These are phyloP conservation scores for Tenrec ecaudatus DNA, from an alignment of 2,113 vertebrate genomes.

Conservation along the genomic window DNA sequence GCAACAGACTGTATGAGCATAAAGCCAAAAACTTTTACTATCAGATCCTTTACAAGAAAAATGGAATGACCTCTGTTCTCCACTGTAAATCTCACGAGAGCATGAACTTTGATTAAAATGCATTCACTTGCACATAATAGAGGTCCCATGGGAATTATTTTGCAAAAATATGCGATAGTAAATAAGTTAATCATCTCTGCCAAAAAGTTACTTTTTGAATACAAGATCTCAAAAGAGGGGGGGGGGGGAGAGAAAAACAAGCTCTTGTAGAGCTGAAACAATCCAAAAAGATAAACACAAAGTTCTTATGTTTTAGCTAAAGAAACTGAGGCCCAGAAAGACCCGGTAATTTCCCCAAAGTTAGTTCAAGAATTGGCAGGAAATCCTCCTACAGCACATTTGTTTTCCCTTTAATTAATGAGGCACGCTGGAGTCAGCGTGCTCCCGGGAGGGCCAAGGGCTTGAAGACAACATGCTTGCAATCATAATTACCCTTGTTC, in stretches of 20 bases:
- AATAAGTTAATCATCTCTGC: conserved; percentile 11
- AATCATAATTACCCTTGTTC: conserved; percentile 53
- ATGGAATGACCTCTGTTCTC: background rate
- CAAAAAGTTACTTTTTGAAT: background rate
- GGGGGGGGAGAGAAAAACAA: too few relatives aligned
- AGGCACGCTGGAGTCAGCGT: conserved; percentile 33
- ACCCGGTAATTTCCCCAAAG: background rate
- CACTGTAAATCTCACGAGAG: background rate
- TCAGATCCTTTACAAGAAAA: background rate
- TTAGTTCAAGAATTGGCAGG: background rate
- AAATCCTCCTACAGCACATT: background rate
- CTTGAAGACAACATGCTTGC: conserved; percentile 27
- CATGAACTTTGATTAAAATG: background rate
- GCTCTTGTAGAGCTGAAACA: background rate
- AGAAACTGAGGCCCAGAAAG: conserved; percentile 15
- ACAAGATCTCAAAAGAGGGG: background rate
- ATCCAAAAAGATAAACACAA: conserved; percentile 2
- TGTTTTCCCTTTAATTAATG: conserved; percentile 56
- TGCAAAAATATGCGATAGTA: background rate
- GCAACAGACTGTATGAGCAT: background rate
- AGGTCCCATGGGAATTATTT: background rate
- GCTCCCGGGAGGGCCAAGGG: conserved; percentile 10
- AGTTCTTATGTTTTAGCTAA: background rate
- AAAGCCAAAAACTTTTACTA: conserved; percentile 36
- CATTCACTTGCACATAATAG: background rate